These are phyloP conservation scores for Azemiops feae DNA, from an alignment of 2,113 vertebrate genomes.

Conservation along the genomic window DNA sequence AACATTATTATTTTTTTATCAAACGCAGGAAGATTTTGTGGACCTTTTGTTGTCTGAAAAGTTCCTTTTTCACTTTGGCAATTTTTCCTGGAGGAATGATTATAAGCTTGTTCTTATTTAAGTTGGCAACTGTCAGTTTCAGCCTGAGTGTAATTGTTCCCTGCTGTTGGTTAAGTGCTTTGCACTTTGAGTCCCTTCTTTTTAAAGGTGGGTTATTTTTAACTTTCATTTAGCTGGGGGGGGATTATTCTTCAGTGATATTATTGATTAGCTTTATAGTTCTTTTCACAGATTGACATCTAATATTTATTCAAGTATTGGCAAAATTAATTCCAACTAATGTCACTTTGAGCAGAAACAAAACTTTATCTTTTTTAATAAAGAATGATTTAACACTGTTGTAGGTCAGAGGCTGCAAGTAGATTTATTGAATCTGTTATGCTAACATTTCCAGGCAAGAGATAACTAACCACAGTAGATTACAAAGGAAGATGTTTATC, in stretches of 20 bases:
- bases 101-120: background rate
- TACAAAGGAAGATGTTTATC: background rate
- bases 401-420: background rate
- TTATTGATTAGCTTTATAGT: background rate
- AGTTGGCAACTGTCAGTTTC: background rate
- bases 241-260: background rate
- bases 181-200: background rate
- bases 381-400: background rate
- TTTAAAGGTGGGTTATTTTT: background rate
- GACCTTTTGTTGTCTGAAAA: background rate
- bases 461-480: background rate
- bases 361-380: background rate
- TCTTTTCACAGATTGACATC: background rate
- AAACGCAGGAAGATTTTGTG: background rate
- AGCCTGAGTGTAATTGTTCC: background rate
- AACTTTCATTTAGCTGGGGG: background rate
- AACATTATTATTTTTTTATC: background rate
- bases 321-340: background rate
- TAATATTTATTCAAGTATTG: background rate
- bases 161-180: background rate
- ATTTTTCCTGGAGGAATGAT: background rate
- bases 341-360: background rate
- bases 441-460: background rate
- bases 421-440: background rate
- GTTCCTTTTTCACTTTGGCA: background rate